Conservation (phyloP, 2,113 vertebrate genomes). For the Chloropsis cyanopogon region DNA sequence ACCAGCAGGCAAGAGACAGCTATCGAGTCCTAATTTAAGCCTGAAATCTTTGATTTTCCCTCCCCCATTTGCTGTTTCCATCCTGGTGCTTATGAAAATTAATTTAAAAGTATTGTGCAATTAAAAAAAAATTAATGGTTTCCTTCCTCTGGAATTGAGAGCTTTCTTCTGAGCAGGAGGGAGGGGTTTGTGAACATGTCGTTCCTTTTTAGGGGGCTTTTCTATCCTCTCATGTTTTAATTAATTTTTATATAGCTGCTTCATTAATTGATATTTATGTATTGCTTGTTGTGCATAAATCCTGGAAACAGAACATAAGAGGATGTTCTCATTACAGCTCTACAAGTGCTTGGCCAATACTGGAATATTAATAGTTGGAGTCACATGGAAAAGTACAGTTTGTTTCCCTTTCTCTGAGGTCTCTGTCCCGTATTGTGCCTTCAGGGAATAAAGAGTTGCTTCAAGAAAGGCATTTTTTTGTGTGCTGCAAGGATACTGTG, state of each 20-base stretch:
- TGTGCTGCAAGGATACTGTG: neutral
- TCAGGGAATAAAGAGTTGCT: neutral
- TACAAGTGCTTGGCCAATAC: constrained; percentile 41
- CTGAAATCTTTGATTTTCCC: neutral
- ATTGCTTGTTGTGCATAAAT: constrained; percentile 65
- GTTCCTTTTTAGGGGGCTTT: constrained; percentile 7
- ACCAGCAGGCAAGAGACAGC: neutral
- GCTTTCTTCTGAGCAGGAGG: constrained; percentile 10
- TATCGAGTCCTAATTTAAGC: neutral
- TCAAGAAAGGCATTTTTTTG: neutral
- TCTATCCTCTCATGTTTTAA: constrained; percentile 61
- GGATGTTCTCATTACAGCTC: constrained; percentile 55
- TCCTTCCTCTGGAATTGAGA: constrained; percentile 35
- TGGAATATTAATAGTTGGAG: constrained; percentile 54
- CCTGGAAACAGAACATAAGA: constrained; percentile 35
- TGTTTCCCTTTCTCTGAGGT: neutral
- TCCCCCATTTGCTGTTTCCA: neutral
- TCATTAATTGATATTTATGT: constrained; percentile 73
- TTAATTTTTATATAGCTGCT: constrained; percentile 63
- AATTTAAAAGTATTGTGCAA: constrained; percentile 44
- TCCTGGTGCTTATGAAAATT: constrained; percentile 19
- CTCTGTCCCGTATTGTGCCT: neutral
- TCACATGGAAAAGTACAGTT: neutral
- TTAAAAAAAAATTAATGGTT: constrained; percentile 51
- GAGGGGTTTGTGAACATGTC: constrained; percentile 1